phyloP scores from a whole-genome alignment of 1,140 invertebrate genomes.

The Bursaphelenchus mucronatus region DNA sequence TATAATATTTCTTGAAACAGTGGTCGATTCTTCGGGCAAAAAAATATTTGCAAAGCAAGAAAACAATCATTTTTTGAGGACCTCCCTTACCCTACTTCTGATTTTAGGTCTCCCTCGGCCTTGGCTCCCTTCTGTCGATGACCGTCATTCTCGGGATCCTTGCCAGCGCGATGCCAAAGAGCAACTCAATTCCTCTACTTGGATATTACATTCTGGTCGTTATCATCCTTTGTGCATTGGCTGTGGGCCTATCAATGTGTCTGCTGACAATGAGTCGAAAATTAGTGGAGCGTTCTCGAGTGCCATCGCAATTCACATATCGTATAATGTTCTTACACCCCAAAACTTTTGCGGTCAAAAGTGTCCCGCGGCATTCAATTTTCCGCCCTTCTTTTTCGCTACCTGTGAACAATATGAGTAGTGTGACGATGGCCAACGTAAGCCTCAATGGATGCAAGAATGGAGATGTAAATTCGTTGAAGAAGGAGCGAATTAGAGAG shows the following conservation, averaged over 20 bases:
- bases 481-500: too few relatives aligned
- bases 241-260: slow-evolving; percentile 45
- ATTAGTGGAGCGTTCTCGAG: slow-evolving; percentile 35
- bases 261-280: slow-evolving; percentile 34
- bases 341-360: slow-evolving; percentile 26
- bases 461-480: background rate
- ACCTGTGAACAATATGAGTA: background rate
- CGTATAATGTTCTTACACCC: slow-evolving; percentile 36
- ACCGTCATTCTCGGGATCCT: slow-evolving; percentile 48
- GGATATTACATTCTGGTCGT: slow-evolving; percentile 50
- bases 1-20: too few relatives aligned
- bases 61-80: slow-evolving; percentile 30
- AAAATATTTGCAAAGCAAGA: too few relatives aligned
- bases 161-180: slow-evolving; percentile 50
- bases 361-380: slow-evolving; percentile 8
- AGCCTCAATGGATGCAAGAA: slow-evolving; percentile 18
- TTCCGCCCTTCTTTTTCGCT: slow-evolving; percentile 6
- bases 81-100: slow-evolving; percentile 51
- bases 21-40: too few relatives aligned
- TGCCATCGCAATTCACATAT: slow-evolving; percentile 43
- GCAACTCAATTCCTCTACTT: slow-evolving; percentile 47
- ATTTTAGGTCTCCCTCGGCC: slow-evolving; percentile 46
- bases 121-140: slow-evolving; percentile 41
- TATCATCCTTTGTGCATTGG: slow-evolving; percentile 47
- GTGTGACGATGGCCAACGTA: slow-evolving; percentile 14